Percentiles rank a stretch among this genome's conserved stretches.
Evolutionary conservation across 2,113 vertebrate genomes (phyloP).

Genomic region (Zosterops pallidus): DNA sequence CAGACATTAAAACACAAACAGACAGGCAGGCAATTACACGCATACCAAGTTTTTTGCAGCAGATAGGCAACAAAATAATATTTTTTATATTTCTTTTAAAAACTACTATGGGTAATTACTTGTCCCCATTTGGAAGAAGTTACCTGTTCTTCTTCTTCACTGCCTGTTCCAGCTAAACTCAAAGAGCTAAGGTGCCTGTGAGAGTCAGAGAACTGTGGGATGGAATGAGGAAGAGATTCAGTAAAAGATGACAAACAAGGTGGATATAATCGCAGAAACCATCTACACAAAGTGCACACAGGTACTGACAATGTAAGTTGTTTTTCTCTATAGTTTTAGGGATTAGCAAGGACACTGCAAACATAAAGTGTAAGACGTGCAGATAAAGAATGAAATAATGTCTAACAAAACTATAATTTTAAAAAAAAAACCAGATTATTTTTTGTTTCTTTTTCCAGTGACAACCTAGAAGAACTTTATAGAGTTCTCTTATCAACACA

Average conservation of each 20-base stretch:
- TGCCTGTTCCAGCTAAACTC: slow-evolving; percentile 75
- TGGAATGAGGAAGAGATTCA: slow-evolving; percentile 62
- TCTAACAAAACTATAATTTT: neutral
- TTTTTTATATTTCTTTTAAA: neutral
- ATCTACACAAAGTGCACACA: slow-evolving; percentile 17
- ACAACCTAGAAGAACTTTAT: neutral
- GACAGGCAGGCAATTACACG: neutral
- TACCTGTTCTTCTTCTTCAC: slow-evolving; percentile 80
- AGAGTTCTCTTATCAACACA: slow-evolving; percentile 1
- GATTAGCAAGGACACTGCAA: slow-evolving; percentile 36
- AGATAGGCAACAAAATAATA: neutral
- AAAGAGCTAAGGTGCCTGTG: slow-evolving; percentile 72
- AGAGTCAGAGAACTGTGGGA: slow-evolving; percentile 66
- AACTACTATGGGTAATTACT: neutral
- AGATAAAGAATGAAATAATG: slow-evolving; percentile 42
- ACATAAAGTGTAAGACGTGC: slow-evolving; percentile 8
- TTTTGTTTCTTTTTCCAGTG: neutral
- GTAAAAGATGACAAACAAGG: slow-evolving; percentile 32
- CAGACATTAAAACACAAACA: neutral
- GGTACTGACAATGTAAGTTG: neutral
- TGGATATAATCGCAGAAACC: neutral
- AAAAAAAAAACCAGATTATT: neutral
- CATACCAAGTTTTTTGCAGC: neutral
- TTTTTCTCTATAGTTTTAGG: neutral
- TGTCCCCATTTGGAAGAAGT: slow-evolving; percentile 27